Conservation (phyloP, 2,797 vertebrate species). For the Chaetophractus vellerosus region DNA sequence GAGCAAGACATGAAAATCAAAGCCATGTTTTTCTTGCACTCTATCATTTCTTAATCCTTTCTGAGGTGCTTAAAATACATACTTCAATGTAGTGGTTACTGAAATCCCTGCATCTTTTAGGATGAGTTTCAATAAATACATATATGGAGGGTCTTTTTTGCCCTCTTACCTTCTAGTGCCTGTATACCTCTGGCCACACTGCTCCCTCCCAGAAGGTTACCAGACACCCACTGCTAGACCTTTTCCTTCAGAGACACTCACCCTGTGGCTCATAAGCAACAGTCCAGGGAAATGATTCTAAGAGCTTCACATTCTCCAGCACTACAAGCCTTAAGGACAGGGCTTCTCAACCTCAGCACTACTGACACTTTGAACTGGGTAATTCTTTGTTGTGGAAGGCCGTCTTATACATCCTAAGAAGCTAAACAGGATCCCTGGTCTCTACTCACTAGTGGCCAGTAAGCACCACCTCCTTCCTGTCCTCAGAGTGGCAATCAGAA, state of each 20-base stretch:
- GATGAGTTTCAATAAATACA: neutral
- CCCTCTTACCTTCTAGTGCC: neutral
- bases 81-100: neutral
- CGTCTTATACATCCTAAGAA: fast-evolving
- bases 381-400: neutral
- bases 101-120: neutral
- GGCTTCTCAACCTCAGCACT: no score
- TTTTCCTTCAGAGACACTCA: neutral
- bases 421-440: neutral
- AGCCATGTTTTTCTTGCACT: neutral
- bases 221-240: no score
- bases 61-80: neutral
- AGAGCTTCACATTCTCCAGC: neutral
- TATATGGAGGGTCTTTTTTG: neutral
- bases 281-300: neutral
- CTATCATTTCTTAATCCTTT: neutral
- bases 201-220: neutral
- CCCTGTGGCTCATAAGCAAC: neutral
- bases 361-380: neutral
- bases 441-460: neutral
- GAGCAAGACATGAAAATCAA: neutral
- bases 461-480: no score
- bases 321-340: neutral
- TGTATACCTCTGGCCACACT: neutral
- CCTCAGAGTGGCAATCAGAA: neutral